phyloP scores from a whole-genome alignment of 2,797 vertebrate species.

The Leptoclinus maculatus region DNA sequence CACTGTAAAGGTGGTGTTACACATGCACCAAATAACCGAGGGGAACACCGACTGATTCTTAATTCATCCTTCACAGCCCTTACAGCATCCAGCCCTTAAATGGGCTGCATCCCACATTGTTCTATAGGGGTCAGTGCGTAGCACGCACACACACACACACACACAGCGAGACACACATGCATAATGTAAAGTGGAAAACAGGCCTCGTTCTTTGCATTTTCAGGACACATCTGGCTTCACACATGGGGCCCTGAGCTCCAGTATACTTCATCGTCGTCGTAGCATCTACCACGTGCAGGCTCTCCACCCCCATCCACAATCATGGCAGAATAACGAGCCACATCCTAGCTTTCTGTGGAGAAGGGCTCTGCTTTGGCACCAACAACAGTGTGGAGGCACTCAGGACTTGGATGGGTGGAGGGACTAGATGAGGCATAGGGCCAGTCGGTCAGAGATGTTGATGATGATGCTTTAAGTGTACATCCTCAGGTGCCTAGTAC shows the following conservation, averaged over 20 bases:
- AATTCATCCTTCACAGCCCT: constrained; percentile 10
- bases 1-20: constrained; percentile 28
- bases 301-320: constrained; percentile 33
- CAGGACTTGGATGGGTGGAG: constrained; percentile 22
- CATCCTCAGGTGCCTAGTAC: background rate
- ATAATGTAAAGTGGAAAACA: constrained; percentile 30
- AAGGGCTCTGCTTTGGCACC: constrained; percentile 36
- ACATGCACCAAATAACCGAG: constrained; percentile 36
- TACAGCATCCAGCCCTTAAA: background rate
- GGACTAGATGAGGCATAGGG: constrained; percentile 14
- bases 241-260: constrained; percentile 44
- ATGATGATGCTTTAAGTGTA: constrained; percentile 29
- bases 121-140: constrained; percentile 16
- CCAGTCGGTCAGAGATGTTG: constrained; percentile 30
- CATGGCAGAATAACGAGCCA: constrained; percentile 34
- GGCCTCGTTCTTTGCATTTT: constrained; percentile 57
- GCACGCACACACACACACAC: constrained; percentile 11
- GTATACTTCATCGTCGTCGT: constrained; percentile 17
- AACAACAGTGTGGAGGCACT: constrained; percentile 35
- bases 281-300: constrained; percentile 28
- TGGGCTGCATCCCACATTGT: background rate
- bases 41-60: background rate
- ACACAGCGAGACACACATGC: constrained; percentile 12
- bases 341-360: constrained; percentile 35
- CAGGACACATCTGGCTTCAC: constrained; percentile 58